Evolutionary conservation across 2,113 vertebrate species (phyloP), one percentile per base, ranked within the genome.

Genomic region (Albula goreensis): DNA sequence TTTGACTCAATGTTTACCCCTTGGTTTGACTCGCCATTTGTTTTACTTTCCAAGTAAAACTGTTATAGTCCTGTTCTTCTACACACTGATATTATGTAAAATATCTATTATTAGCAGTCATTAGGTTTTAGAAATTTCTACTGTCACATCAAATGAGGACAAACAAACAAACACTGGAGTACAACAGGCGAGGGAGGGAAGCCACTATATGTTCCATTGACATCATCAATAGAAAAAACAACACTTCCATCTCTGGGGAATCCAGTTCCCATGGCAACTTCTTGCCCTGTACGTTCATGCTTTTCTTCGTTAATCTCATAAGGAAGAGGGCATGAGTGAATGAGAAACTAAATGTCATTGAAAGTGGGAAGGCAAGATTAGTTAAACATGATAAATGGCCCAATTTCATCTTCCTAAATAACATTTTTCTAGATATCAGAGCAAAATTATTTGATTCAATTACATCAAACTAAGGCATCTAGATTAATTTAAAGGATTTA

Each of bases 231-330:
- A 15, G 83, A 86, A 87, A 82, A 87, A 88, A 84, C 82, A 77
- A 50, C 57, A 63, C 83, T 53, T 60, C 70, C 12, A 50, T 85
- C 86, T 53, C 49, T 83, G 89, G 86, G 41, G 82, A 88, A 88
- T 86, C 66, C 19, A 88, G 93, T 93, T 92, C 70, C 91, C 90
- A 89, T 91, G 86, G 91, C 86, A 92, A 94, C 92, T 78, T 80
- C 82, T 77, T 53, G 13, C 87, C 87, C 86, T 25, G 66, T 25
- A 57, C n/a, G 86, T 89, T 88, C 77, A 78, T 80, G 77, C 60
- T 82, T 88, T 84, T 50, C 70, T 22, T 85, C 0, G 60, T 41
- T 88, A 87, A 87, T 89, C 83, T 50, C 11, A 13, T 17, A 2
- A 79, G 41, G 74, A 88, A 66, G 19, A 60, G 53, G n/a, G 53